phyloP scores from a whole-genome alignment of 2,888 invertebrate species.

The Pterostichus niger region DNA sequence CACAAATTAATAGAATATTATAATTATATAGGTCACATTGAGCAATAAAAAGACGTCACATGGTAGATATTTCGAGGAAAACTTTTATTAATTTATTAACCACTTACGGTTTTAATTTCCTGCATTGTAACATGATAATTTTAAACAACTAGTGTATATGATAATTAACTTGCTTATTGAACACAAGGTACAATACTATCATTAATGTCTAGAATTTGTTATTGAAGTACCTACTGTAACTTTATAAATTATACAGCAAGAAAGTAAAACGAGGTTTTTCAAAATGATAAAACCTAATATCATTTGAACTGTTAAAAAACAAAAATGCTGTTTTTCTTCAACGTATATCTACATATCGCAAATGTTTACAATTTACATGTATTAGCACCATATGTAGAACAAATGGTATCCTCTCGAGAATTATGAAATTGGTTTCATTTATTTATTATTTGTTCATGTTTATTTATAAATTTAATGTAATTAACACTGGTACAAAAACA shows the following conservation, averaged over 20 bases:
- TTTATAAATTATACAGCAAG: neutral
- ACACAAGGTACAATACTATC: neutral
- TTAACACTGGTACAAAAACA: no score
- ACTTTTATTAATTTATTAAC: constrained; percentile 7
- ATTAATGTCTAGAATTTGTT: neutral
- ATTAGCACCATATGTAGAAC: constrained; percentile 1
- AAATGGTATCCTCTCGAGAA: no score
- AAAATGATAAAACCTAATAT: neutral
- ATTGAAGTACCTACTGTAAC: no score
- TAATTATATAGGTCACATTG: no score
- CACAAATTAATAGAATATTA: neutral
- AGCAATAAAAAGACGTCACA: no score
- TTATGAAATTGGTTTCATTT: no score
- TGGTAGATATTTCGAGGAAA: neutral
- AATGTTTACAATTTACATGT: constrained; percentile 4
- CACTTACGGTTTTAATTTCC: neutral
- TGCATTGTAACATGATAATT: neutral
- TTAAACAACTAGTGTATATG: no score
- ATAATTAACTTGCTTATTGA: no score
- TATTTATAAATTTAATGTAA: neutral
- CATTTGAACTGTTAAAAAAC: neutral
- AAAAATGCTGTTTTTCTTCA: no score
- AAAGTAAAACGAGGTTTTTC: neutral
- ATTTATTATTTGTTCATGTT: neutral
- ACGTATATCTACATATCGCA: neutral